These are phyloP conservation scores for Entomobrya multifasciata DNA, from an alignment of 2,888 invertebrate genomes.

Conservation along the genomic window DNA sequence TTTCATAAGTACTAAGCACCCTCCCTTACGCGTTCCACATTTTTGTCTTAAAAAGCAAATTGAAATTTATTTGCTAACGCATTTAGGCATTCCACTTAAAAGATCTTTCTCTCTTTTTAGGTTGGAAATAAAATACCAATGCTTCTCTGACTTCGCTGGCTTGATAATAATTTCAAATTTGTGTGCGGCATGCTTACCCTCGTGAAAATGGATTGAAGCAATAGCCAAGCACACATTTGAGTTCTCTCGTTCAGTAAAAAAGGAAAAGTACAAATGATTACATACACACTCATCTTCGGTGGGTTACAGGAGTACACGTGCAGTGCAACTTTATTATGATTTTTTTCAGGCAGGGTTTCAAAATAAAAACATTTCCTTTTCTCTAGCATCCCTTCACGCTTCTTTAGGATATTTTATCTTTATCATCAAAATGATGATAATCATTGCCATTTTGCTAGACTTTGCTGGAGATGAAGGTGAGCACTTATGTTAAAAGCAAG, in stretches of 20 bases:
- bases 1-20: conserved; percentile 18
- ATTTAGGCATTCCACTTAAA: background rate
- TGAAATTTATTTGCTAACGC: conserved; percentile 31
- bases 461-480: background rate
- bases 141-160: background rate
- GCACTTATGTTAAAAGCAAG: conserved; percentile 38
- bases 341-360: background rate
- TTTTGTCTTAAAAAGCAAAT: conserved; percentile 18
- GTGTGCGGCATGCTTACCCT: background rate
- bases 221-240: background rate
- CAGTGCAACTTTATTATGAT: background rate
- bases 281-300: too few relatives aligned
- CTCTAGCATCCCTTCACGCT: background rate
- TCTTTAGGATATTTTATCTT: background rate
- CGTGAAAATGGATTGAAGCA: background rate
- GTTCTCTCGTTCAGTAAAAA: background rate
- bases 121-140: conserved; percentile 25
- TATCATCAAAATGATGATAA: background rate
- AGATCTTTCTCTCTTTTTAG: background rate
- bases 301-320: too few relatives aligned
- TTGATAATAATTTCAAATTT: background rate
- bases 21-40: background rate
- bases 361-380: background rate
- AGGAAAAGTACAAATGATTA: background rate
- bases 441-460: background rate